Conservation (phyloP, 2,888 invertebrate genomes). For the Drosophila anomalata region DNA sequence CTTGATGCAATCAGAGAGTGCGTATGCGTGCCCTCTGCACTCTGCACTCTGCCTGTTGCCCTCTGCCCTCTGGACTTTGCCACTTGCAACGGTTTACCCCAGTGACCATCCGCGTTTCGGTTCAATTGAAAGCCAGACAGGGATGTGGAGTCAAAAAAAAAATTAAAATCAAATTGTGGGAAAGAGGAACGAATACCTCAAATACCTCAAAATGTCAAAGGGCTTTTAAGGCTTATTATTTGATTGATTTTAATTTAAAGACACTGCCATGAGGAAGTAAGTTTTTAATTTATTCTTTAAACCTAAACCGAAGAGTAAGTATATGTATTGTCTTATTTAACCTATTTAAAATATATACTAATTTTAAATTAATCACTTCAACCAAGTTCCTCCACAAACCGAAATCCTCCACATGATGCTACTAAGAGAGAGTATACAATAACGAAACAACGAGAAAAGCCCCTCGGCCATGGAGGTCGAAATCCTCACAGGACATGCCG, state of each 20-base stretch:
- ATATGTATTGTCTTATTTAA: too few relatives aligned
- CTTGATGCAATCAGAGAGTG: conserved; percentile 78
- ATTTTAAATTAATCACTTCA: background rate
- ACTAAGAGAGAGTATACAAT: background rate
- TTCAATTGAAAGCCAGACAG: conserved; percentile 66
- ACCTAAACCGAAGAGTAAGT: too few relatives aligned
- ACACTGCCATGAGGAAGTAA: too few relatives aligned
- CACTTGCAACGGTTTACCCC: conserved; percentile 47
- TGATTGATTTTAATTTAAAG: too few relatives aligned
- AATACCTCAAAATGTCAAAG: too few relatives aligned
- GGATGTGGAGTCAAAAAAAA: conserved; percentile 28
- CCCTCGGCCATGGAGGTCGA: conserved; percentile 18
- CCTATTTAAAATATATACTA: too few relatives aligned
- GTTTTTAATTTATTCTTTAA: too few relatives aligned
- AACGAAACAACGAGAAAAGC: conserved; percentile 24
- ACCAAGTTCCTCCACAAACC: background rate
- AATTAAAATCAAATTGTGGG: background rate
- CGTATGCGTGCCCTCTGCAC: conserved; percentile 48
- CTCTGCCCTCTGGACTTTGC: background rate
- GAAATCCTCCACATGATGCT: background rate
- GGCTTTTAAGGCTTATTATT: too few relatives aligned
- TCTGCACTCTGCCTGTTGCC: background rate
- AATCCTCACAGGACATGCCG: conserved; percentile 61
- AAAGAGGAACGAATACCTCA: background rate
- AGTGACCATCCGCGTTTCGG: conserved; percentile 62